Conservation (phyloP, 2,113 vertebrate genomes). For the Datnioides undecimradiatus region DNA sequence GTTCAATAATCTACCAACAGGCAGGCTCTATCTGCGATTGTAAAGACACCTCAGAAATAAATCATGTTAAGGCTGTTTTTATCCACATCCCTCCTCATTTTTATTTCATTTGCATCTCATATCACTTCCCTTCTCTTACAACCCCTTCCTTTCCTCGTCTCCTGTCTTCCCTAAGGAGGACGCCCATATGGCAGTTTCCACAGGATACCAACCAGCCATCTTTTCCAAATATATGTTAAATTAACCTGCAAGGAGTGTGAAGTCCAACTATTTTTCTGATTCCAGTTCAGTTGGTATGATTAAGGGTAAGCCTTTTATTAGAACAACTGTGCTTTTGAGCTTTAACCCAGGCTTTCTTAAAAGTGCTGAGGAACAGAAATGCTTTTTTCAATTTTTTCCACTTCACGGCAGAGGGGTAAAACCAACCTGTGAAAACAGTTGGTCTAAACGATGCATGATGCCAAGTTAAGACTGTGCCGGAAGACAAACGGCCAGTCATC, state of each 20-base stretch:
- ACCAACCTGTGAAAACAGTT: constrained; percentile 65
- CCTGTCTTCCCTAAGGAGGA: constrained; percentile 19
- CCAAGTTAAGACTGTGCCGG: constrained; percentile 45
- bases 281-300: constrained; percentile 47
- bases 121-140: constrained; percentile 4
- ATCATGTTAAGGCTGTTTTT: constrained; percentile 15
- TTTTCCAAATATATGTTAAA: constrained; percentile 61
- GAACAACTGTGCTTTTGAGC: constrained; percentile 38
- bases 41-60: constrained; percentile 28
- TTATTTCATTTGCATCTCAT: constrained; percentile 19
- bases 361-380: constrained; percentile 48
- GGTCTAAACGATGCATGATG: constrained; percentile 46
- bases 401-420: constrained; percentile 42
- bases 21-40: constrained; percentile 8
- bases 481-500: constrained; percentile 58
- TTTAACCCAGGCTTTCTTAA: constrained; percentile 26
- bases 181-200: constrained; percentile 51
- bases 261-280: constrained; percentile 70
- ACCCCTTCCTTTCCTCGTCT: constrained; percentile 9
- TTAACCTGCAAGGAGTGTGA: constrained; percentile 64
- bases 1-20: constrained; percentile 45
- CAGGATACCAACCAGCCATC: constrained; percentile 40
- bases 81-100: not conserved
- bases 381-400: not conserved
- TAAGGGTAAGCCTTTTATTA: constrained; percentile 37